These are phyloP conservation scores for Meandrina meandrites DNA, from an alignment of 92 coral and sea anemone species.

Conservation along the genomic window DNA sequence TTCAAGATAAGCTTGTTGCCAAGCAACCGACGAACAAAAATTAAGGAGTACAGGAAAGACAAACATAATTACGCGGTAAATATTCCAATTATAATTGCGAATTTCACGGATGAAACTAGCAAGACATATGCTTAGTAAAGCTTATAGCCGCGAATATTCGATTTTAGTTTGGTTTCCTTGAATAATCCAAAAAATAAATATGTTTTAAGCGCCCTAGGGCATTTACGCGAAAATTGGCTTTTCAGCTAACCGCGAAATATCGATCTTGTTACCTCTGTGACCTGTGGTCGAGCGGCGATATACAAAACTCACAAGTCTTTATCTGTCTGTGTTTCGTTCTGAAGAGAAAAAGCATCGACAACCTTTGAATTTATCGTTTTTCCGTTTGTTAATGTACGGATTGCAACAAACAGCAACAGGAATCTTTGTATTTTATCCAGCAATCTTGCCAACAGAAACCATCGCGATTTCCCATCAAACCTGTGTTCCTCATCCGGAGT, in stretches of 20 bases:
- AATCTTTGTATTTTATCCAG: not conserved
- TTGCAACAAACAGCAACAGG: not conserved
- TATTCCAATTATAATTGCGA: slow-evolving; percentile 3
- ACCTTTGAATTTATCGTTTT: not conserved
- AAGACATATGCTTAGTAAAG: not conserved
- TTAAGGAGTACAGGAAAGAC: not conserved
- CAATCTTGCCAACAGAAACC: not conserved
- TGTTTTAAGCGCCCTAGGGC: not conserved
- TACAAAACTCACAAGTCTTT: not conserved
- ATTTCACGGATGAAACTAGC: not conserved
- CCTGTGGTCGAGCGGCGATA: slow-evolving; percentile 6
- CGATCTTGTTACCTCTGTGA: not conserved
- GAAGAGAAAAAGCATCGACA: not conserved
- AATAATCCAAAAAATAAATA: not conserved
- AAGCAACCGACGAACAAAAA: slow-evolving; percentile 1
- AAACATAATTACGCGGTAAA: slow-evolving; percentile 4
- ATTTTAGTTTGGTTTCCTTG: not conserved
- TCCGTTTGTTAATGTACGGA: not conserved
- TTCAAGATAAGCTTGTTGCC: slow-evolving; percentile 7
- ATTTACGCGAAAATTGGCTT: not conserved
- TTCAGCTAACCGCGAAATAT: not conserved
- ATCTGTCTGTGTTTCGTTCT: slow-evolving; percentile 4
- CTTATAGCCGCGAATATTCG: not conserved
- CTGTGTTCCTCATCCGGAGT: not conserved
- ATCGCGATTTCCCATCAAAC: slow-evolving; percentile 15